Percentiles rank a stretch among this genome's conserved stretches.
Conservation (phyloP, 2,888 invertebrate species). For the Epirrita christyi region DNA sequence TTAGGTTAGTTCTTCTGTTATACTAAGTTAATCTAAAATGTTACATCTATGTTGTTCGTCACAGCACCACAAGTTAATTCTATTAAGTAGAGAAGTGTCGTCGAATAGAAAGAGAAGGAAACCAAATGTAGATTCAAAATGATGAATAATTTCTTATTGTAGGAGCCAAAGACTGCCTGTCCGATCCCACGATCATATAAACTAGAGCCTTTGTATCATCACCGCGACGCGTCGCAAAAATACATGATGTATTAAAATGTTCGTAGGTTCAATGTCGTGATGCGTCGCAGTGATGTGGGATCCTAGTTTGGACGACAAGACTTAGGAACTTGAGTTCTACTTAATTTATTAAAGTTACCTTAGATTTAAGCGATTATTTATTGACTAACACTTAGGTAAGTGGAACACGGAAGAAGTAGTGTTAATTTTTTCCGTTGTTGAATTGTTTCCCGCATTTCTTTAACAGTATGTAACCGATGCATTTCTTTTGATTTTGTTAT, state of each 20-base stretch:
- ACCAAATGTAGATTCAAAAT: constrained; percentile 41
- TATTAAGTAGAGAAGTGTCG: constrained; percentile 71
- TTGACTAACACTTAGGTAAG: constrained; percentile 71
- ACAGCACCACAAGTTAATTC: constrained; percentile 70
- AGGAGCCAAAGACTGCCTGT: constrained; percentile 81
- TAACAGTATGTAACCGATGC: constrained; percentile 74
- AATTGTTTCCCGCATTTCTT: constrained; percentile 61
- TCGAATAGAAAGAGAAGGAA: constrained; percentile 77
- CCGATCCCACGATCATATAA: constrained; percentile 37
- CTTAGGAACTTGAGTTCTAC: constrained; percentile 56
- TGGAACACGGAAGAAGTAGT: constrained; percentile 40
- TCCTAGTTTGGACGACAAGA: constrained; percentile 57
- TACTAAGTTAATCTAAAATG: constrained; percentile 42
- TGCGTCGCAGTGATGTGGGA: constrained; percentile 4
- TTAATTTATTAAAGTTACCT: constrained; percentile 83
- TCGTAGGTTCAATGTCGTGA: neutral
- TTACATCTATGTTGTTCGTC: constrained; percentile 58
- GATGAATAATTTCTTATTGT: constrained; percentile 64
- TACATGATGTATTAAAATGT: constrained; percentile 15
- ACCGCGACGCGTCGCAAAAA: constrained; percentile 7
- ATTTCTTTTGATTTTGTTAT: constrained; percentile 73
- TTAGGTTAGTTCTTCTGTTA: constrained; percentile 22
- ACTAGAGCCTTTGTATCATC: neutral
- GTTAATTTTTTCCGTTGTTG: constrained; percentile 48
- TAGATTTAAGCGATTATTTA: constrained; percentile 78